Evolutionary conservation across 2,113 vertebrate genomes (phyloP).

Genomic region (Microtus oregoni): DNA sequence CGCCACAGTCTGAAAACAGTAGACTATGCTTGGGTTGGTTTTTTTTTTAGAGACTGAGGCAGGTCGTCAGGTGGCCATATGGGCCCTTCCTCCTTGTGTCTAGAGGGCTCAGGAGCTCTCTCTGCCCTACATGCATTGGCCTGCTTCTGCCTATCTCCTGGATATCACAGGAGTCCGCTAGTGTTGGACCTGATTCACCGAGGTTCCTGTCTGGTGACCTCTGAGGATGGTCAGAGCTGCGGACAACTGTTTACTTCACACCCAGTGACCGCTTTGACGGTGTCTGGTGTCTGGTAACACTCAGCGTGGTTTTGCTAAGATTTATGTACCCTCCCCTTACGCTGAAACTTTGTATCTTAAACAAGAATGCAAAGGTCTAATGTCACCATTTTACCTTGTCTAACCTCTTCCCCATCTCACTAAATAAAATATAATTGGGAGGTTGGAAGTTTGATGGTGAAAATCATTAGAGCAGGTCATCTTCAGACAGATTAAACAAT

Average conservation of each 20-base stretch:
- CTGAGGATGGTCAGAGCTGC: background rate
- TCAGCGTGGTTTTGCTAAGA: constrained; percentile 31
- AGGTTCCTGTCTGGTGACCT: constrained; percentile 14
- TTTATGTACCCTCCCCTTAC: background rate
- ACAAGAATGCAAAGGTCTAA: background rate
- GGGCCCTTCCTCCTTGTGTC: background rate
- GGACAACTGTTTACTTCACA: constrained; percentile 59
- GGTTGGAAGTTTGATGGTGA: constrained; percentile 55
- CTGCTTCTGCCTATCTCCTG: background rate
- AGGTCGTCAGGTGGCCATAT: background rate
- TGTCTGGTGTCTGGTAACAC: background rate
- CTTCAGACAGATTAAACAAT: constrained; percentile 64
- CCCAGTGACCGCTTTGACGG: constrained; percentile 5
- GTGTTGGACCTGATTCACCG: background rate
- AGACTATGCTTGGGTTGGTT: background rate
- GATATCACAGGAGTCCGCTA: background rate
- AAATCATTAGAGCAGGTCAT: constrained; percentile 41
- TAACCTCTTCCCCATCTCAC: constrained; percentile 17
- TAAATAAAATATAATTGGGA: constrained; percentile 72
- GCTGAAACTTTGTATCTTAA: background rate
- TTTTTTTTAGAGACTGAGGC: background rate
- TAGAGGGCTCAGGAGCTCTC: background rate
- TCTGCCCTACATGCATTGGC: background rate
- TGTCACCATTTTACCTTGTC: constrained; percentile 39
- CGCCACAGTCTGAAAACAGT: background rate